Conservation (phyloP, 2,888 invertebrate species). For the Mimas tiliae region DNA sequence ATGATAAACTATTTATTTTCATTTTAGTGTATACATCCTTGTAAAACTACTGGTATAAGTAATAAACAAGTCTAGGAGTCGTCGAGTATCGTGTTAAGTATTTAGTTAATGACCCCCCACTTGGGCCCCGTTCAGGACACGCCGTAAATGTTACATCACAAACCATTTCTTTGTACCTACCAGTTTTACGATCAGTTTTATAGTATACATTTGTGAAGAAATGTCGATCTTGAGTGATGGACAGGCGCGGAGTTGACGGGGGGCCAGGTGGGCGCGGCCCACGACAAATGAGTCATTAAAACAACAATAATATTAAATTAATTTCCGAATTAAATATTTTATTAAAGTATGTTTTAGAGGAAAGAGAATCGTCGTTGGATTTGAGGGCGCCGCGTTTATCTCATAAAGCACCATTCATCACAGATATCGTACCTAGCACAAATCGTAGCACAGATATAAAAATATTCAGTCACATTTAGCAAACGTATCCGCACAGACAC, state of each 20-base stretch:
- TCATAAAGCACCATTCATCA: too few relatives aligned
- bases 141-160: conserved; percentile 28
- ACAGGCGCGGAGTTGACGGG: conserved; percentile 14
- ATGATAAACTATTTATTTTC: too few relatives aligned
- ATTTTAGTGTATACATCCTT: background rate
- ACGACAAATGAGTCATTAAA: background rate
- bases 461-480: too few relatives aligned
- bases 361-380: too few relatives aligned
- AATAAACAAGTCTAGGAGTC: background rate
- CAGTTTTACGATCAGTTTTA: conserved; percentile 36
- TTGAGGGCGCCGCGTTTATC: too few relatives aligned
- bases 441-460: too few relatives aligned
- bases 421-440: too few relatives aligned
- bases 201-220: conserved; percentile 30
- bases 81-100: conserved; percentile 12
- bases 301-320: background rate
- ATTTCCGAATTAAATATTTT: background rate
- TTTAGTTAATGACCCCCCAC: conserved; percentile 20
- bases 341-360: background rate
- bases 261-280: conserved; percentile 7
- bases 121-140: conserved; percentile 20
- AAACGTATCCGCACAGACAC: too few relatives aligned
- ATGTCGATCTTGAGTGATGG: conserved; percentile 26
- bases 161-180: conserved; percentile 35
- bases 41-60: background rate